Evolutionary conservation across 1,140 invertebrate species (phyloP), one percentile per base, ranked within the genome.

Genomic region (Drosophila kepulauana): DNA sequence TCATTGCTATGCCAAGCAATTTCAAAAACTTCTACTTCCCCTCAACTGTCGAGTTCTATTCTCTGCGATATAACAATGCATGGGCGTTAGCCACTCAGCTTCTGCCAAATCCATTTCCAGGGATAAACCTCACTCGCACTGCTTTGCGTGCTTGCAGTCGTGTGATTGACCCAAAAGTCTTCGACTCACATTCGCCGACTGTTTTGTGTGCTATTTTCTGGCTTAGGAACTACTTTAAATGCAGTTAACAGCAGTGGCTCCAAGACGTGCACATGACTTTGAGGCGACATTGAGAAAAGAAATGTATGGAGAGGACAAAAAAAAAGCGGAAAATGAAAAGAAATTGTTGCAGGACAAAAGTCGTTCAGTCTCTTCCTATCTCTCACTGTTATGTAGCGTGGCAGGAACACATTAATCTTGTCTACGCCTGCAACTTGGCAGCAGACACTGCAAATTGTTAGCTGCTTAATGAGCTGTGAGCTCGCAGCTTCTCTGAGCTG

Each of bases 201-300:
- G 30, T 35, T 45, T 65, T 52, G 61, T 78, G 77, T 78, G 77
- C 69, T 1, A 78, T 61, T 82, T 75, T 62, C 33, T 56, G 56
- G 43, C 49, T 49, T 54, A 68, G 59, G 49, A 82, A 65, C 82
- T 81, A 81, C 81, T 89, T 89, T 84, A 89, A 88, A 84, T 87
- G 85, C 85, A 87, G 76, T 70, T 64, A 67, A 54, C 78, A 52
- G 74, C 43, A 38, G 57, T 65, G 28, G 75, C 84, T 76, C 62
- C 54, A 45, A 62, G 57, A 80, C 85, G 72, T 89, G 81, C 67
- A 89, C 85, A 88, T 88, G 84, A 89, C 84, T 88, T 88, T 88
- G 84, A 89, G 87, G 81, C 84, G 85, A 87, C 84, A 84, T 88
- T 87, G 65, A 73, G 56, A 64, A 41, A 41, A 57, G 30, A 16